These are phyloP conservation scores for Poecilia gillii DNA, from an alignment of 2,797 vertebrate species.

Conservation along the genomic window DNA sequence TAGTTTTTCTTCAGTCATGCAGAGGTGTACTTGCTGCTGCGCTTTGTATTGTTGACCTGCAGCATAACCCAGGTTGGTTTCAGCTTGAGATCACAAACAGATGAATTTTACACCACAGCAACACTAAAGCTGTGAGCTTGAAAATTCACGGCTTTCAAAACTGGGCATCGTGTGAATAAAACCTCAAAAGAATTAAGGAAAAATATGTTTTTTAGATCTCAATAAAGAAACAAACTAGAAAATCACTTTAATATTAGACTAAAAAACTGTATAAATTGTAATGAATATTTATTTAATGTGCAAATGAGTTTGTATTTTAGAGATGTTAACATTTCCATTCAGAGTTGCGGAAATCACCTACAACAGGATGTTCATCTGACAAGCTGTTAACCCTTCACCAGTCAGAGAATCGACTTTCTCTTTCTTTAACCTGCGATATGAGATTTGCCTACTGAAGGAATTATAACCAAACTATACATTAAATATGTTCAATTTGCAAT, in stretches of 20 bases:
- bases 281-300: not conserved
- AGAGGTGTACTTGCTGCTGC: too few species aligned
- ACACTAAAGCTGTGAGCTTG: too few species aligned
- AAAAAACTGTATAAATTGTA: not conserved
- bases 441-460: too few species aligned
- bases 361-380: not conserved
- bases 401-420: not conserved
- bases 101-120: too few species aligned
- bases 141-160: too few species aligned
- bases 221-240: not conserved
- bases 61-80: too few species aligned
- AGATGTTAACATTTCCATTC: not conserved
- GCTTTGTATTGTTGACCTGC: too few species aligned
- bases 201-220: not conserved
- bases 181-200: not conserved
- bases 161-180: not conserved
- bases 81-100: too few species aligned
- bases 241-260: not conserved
- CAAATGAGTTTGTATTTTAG: not conserved
- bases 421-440: not conserved
- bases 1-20: too few species aligned
- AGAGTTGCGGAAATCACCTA: not conserved
- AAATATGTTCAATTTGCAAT: too few species aligned
- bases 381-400: not conserved
- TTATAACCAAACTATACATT: too few species aligned